Base-by-base conservation (phyloP, 2,888 invertebrate species). In the Sphaerophoria rueppellii region DNA sequence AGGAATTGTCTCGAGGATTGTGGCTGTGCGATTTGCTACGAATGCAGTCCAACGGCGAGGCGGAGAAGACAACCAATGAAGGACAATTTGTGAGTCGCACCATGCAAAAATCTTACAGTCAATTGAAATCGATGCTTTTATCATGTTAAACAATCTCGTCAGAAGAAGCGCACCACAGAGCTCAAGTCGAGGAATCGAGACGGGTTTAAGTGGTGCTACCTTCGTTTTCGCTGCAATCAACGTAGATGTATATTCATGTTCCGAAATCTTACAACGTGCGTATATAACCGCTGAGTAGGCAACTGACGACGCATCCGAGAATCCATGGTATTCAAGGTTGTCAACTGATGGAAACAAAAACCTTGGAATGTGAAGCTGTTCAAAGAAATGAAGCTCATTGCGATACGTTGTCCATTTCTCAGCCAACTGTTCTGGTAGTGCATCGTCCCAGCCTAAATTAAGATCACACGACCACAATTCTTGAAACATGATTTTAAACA, bases 41-140 rank as follows among this genome's bases (percentile, higher is more conserved):
- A 81, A 86, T 0, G 83, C 72, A 11, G 50, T 73, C 86, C 83
- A 87, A 14, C 67, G 82, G 6, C 82, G 52, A 0, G 82, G 86
- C 9, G 82, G 85, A 34, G 72, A 61, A 4, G 82, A 78, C 4
- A 90, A 55, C 89, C 90, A 90, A 43, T 82, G 74, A 2, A 89
- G 69, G 1, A 88, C 88, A 14, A 89, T 88, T 11, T 87, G 87
- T 0, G 89, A 90, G 73, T 90, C 89, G 0, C 88, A 87, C 80
- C 82, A 87, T 14, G 82, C 85, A 40, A 52, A 61, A 57, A 54
- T 4, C 14, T 69, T 12, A 67, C 69, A n/a, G n/a, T n/a, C n/a
- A n/a, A n/a, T n/a, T n/a, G n/a, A n/a, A n/a, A n/a, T n/a, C n/a
- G n/a, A n/a, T n/a, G n/a, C n/a, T n/a, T n/a, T n/a, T n/a, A n/a